Base-by-base conservation (phyloP, 1,140 invertebrate species). In the Anthonomus grandis region DNA sequence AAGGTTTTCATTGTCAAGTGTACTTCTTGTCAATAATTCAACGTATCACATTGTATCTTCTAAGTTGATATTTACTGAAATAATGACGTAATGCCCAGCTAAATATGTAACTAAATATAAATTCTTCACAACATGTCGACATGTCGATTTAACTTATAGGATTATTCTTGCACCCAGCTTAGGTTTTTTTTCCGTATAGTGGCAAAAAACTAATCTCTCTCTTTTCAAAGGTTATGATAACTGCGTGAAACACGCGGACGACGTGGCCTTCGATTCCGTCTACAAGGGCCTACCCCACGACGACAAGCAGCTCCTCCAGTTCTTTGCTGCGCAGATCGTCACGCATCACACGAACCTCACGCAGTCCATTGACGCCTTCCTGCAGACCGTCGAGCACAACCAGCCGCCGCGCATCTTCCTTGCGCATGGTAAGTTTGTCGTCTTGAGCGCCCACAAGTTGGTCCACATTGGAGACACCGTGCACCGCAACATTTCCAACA, bases 401-500 rank as follows among this genome's bases (percentile, higher is more conserved):
- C 90, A 94, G 72, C 91, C 93, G 8, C 93, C 94, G 0, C 92
- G 93, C 75, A 87, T 92, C 48, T 95, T 96, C 70, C 83, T 97
- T 13, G 90, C 90, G 19, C 90, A 95, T 71, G 90, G 91, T 10
- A 97, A 97, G 74, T 94, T 94, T 73, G 91, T 97, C 2, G 89
- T 97, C 15, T 77, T 97, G 4, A 90, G 89, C 68, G 93, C 93
- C 17, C 93, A 96, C 70, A 88, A 93, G 71, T 79, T 97, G 62
- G 90, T 97, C 5, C 90, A 91, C 68, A 95, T 95, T 57, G 93
- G 93, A 9, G 93, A 97, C 76, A 93, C 90, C 4, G 87, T 97
- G 25, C 86, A 89, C 75, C 81, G 87, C 67, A 87, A 91, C 75
- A 79, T 93, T 12, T 79, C 80, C 12, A 81, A 87, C 62, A 79